These are phyloP conservation scores for Ellobius talpinus DNA, from an alignment of 2,113 vertebrate species.

Conservation along the genomic window DNA sequence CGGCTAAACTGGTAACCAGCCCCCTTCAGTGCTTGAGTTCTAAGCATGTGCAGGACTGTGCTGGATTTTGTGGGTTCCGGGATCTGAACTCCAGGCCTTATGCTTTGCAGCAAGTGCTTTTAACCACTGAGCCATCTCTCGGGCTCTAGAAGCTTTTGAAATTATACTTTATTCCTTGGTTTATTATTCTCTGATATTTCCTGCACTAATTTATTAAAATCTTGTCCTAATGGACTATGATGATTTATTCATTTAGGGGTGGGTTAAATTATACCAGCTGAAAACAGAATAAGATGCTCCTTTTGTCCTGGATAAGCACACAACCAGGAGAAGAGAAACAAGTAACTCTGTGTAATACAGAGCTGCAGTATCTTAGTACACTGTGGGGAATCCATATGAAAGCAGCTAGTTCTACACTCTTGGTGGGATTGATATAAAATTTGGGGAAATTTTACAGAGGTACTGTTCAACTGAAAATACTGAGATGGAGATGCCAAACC, in stretches of 20 bases:
- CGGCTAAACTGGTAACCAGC: neutral
- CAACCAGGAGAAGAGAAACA: neutral
- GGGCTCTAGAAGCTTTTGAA: neutral
- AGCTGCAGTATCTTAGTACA: neutral
- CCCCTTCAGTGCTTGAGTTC: neutral
- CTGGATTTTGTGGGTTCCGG: neutral
- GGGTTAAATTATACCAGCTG: neutral
- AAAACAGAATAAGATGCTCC: conserved; percentile 26
- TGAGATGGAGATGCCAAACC: neutral
- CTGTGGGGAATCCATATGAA: neutral
- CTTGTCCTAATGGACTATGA: neutral
- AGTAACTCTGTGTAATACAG: neutral
- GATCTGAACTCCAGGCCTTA: neutral
- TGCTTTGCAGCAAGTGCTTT: neutral
- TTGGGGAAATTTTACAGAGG: conserved; percentile 7
- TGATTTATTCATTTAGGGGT: neutral
- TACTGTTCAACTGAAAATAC: neutral
- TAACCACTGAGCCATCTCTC: neutral
- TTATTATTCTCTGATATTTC: neutral
- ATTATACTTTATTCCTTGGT: neutral
- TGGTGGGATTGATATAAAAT: neutral
- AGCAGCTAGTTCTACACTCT: neutral
- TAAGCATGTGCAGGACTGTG: neutral
- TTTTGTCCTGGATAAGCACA: neutral
- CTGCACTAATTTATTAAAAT: neutral